phyloP scores from a whole-genome alignment of 2,113 vertebrate genomes.

The Rhizomys pruinosus region DNA sequence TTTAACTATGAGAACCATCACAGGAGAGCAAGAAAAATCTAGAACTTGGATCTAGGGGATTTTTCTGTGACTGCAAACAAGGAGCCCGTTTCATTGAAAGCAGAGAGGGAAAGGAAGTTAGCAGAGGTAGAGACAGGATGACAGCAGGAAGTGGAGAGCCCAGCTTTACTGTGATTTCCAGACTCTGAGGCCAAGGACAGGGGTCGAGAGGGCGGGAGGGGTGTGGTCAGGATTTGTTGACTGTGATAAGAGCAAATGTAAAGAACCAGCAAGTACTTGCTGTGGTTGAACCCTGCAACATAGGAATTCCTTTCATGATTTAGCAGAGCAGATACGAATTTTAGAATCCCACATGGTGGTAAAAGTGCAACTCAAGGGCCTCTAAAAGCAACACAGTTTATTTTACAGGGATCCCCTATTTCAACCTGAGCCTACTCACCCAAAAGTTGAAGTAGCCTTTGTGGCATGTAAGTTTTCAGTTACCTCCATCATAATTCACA shows the following conservation, averaged over 20 bases:
- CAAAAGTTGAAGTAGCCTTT: slow-evolving; percentile 8
- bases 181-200: not conserved
- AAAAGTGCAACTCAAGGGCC: slow-evolving; percentile 40
- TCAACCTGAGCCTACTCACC: not conserved
- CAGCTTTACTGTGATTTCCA: not conserved
- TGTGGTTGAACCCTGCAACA: slow-evolving; percentile 19
- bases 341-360: slow-evolving; percentile 71
- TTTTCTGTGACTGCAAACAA: not conserved
- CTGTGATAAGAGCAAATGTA: not conserved
- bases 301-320: slow-evolving; percentile 69
- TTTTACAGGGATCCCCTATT: not conserved
- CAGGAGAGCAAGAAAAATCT: not conserved
- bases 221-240: not conserved
- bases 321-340: slow-evolving; percentile 71
- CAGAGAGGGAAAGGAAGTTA: not conserved
- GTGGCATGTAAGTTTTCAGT: slow-evolving; percentile 60
- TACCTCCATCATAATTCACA: slow-evolving; percentile 77
- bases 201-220: not conserved
- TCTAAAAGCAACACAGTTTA: slow-evolving; percentile 8
- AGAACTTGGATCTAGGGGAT: not conserved
- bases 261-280: not conserved
- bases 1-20: not conserved
- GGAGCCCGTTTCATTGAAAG: not conserved
- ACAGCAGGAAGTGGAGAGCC: not conserved
- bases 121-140: fast-evolving